phyloP scores from a whole-genome alignment of 2,797 vertebrate species.

The Acanthurus tractus region DNA sequence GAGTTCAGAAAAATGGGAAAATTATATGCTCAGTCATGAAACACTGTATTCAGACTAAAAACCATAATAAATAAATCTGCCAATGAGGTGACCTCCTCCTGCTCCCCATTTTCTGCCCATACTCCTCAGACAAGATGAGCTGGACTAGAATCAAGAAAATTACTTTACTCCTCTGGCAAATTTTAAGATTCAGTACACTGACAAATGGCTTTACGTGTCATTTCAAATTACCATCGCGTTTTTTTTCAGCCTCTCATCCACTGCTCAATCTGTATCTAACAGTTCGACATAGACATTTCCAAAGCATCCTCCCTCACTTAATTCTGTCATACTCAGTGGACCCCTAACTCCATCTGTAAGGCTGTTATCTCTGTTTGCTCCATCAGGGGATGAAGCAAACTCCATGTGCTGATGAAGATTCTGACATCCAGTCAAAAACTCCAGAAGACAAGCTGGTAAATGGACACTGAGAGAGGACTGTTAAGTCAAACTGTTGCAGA shows the following conservation, averaged over 20 bases:
- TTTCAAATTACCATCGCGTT: constrained; percentile 1
- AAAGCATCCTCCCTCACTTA: neutral
- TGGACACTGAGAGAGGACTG: too few species aligned
- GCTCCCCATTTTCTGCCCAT: neutral
- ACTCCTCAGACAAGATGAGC: constrained; percentile 37
- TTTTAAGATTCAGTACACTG: constrained; percentile 19
- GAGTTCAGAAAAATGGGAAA: neutral
- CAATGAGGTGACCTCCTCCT: constrained; percentile 7
- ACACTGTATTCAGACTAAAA: neutral
- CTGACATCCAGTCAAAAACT: too few species aligned
- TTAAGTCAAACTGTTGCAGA: too few species aligned
- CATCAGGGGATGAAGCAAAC: neutral
- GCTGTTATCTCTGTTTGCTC: neutral
- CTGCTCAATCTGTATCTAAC: constrained; percentile 10
- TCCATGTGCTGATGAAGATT: constrained; percentile 5
- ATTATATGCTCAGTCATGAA: constrained; percentile 5
- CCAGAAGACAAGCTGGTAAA: too few species aligned
- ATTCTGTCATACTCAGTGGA: neutral
- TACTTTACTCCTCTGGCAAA: constrained; percentile 17
- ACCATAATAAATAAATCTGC: constrained; percentile 22
- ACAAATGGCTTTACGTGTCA: constrained; percentile 34
- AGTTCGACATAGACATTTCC: neutral
- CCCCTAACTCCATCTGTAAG: neutral
- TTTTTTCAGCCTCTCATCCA: neutral
- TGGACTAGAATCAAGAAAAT: constrained; percentile 42